Evolutionary conservation across 2,113 vertebrate genomes (phyloP).

Genomic region (Fregetta grallaria): DNA sequence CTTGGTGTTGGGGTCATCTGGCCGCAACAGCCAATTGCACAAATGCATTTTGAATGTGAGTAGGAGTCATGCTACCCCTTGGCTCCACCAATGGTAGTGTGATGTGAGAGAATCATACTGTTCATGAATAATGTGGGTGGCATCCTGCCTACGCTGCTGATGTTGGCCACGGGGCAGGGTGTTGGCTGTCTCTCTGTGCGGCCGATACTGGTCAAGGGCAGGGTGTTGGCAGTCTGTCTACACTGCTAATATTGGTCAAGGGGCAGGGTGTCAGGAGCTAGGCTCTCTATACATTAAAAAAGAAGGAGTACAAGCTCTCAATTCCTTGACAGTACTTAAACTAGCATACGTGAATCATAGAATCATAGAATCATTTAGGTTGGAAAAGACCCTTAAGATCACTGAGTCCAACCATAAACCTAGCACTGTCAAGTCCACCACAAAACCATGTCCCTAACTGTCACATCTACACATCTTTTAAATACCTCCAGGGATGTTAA

Average conservation of each 20-base stretch:
- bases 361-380: neutral
- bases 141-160: accelerated
- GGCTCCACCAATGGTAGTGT: neutral
- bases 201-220: neutral
- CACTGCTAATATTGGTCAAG: neutral
- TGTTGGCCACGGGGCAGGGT: neutral
- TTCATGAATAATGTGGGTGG: neutral
- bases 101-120: neutral
- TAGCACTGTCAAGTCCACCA: neutral
- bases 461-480: neutral
- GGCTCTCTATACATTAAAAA: neutral
- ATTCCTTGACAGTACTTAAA: neutral
- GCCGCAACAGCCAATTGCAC: accelerated
- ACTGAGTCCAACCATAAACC: neutral
- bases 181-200: accelerated
- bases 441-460: neutral
- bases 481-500: neutral
- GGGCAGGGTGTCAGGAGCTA: neutral
- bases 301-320: neutral
- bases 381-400: neutral
- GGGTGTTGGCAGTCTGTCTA: neutral
- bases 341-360: neutral
- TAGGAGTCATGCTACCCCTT: neutral
- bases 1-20: neutral
- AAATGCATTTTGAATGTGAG: neutral